A percentile compares a stretch with the other conserved stretches of the same genome.
Evolutionary conservation across 1,140 invertebrate species (phyloP).

Genomic region (Formica exsecta): DNA sequence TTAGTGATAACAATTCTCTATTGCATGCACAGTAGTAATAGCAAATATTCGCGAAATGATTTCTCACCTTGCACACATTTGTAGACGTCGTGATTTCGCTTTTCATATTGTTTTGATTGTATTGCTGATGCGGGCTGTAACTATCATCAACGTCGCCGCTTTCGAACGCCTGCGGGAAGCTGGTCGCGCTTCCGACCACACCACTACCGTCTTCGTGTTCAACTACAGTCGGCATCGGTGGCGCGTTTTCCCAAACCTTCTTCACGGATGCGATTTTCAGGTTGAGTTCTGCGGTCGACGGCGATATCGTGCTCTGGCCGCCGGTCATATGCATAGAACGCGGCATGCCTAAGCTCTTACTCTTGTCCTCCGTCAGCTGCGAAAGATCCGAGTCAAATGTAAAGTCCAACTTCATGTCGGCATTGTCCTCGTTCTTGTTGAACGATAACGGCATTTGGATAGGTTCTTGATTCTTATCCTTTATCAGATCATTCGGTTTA

Average conservation of each 20-base stretch:
- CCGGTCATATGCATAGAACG: constrained; percentile 89
- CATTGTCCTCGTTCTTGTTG: constrained; percentile 91
- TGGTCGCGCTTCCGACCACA: constrained; percentile 85
- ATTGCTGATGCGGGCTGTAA: constrained; percentile 86
- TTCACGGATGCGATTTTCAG: constrained; percentile 98
- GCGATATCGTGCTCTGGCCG: constrained; percentile 89
- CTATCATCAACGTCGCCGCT: constrained; percentile 87
- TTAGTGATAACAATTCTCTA: constrained; percentile 33
- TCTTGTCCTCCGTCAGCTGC: constrained; percentile 92
- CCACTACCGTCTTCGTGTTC: constrained; percentile 88
- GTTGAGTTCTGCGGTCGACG: constrained; percentile 95
- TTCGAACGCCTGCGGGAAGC: constrained; percentile 87
- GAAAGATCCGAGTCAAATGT: constrained; percentile 93
- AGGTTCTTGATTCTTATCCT: constrained; percentile 87
- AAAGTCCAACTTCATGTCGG: constrained; percentile 97
- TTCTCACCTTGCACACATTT: constrained; percentile 91
- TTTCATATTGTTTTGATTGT: constrained; percentile 85
- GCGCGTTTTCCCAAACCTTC: constrained; percentile 94
- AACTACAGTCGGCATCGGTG: constrained; percentile 89
- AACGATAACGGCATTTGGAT: constrained; percentile 89
- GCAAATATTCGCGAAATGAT: constrained; percentile 72
- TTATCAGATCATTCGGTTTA: constrained; percentile 88
- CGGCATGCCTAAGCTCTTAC: constrained; percentile 88
- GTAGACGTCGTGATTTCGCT: constrained; percentile 87
- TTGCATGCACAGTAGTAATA: constrained; percentile 67